Evolutionary conservation across 2,113 vertebrate species (phyloP).

Genomic region (Anoplopoma fimbria): DNA sequence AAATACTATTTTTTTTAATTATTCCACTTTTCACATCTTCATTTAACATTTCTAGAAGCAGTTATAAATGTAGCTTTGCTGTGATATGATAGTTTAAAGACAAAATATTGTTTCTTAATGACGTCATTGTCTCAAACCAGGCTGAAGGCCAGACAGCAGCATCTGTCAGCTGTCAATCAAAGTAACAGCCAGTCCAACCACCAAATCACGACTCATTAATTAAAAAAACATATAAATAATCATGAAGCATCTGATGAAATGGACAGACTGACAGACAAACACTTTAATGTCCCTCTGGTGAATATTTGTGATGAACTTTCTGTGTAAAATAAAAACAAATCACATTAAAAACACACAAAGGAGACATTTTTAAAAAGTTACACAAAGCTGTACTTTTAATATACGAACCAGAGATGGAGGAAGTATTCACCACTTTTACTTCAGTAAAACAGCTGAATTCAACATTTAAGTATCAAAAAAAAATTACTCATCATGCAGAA

Average conservation of each 20-base stretch:
- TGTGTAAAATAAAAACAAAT: not conserved
- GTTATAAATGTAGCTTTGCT: not conserved
- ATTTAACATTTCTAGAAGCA: not conserved
- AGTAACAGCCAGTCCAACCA: not conserved
- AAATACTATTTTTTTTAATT: too few species aligned
- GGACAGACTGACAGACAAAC: not conserved
- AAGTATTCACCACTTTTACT: not conserved
- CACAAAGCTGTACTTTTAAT: not conserved
- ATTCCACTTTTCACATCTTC: not conserved
- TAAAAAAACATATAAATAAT: not conserved
- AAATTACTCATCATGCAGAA: not conserved
- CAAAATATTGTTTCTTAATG: not conserved
- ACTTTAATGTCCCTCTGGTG: too few species aligned
- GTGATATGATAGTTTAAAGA: not conserved
- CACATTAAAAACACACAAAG: too few species aligned
- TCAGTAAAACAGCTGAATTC: not conserved
- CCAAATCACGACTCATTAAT: not conserved
- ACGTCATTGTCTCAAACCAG: too few species aligned
- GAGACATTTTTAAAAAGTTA: too few species aligned
- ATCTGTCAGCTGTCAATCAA: slow-evolving; percentile 1
- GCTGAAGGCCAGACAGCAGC: not conserved
- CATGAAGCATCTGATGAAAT: not conserved
- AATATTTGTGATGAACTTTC: too few species aligned
- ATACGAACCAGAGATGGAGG: too few species aligned
- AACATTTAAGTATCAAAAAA: not conserved